Base-by-base conservation (phyloP, 2,888 invertebrate genomes). In the Cybosia mesomella region DNA sequence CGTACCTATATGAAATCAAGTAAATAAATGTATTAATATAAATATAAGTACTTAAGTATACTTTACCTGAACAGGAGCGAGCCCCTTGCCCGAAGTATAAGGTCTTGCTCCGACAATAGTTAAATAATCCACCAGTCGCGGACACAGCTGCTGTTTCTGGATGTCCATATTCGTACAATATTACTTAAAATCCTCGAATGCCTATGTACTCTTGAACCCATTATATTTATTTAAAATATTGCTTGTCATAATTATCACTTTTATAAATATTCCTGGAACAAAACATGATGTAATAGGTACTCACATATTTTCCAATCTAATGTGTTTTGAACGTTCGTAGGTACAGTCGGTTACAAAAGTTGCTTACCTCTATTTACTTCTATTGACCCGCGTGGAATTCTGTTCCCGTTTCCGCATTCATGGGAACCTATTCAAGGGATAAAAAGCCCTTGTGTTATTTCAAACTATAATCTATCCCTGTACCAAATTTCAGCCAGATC, bases 81-180 rank as follows among this genome's bases (percentile, higher is more conserved):
- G 95, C 91, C 97, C 91, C 89, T 95, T 96, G 65, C 95, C 95
- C 68, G 95, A 95, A 68, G 96, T 96, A 82, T 96, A 96, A 76
- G 98, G 97, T 79, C 97, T 96, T 39, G 98, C 98, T 84, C 99
- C 99, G 83, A 99, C 99, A 87, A 99, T 98, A 83, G 99, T 98
- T 89, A 99, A 96, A 94, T 99, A 99, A 96, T 99, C 99, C 94
- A 98, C 97, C 87, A 98, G 95, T 82, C 98, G 97, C 87, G 98
- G 98, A 90, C 98, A 98, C 84, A 98, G 91, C 86, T 97, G 97
- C 89, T 97, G 97, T 89, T 97, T 97, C 91, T 98, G 98, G 80
- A 95, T 89, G 82, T 95, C 95, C 95, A 95, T 95, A 80, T 68
- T 90, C 85, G 83, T 86, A 88, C 85, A 87, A 85, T 87, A 81